These are phyloP conservation scores for Heteromormyrus szaboi DNA, from an alignment of 2,797 vertebrate species.

Conservation along the genomic window DNA sequence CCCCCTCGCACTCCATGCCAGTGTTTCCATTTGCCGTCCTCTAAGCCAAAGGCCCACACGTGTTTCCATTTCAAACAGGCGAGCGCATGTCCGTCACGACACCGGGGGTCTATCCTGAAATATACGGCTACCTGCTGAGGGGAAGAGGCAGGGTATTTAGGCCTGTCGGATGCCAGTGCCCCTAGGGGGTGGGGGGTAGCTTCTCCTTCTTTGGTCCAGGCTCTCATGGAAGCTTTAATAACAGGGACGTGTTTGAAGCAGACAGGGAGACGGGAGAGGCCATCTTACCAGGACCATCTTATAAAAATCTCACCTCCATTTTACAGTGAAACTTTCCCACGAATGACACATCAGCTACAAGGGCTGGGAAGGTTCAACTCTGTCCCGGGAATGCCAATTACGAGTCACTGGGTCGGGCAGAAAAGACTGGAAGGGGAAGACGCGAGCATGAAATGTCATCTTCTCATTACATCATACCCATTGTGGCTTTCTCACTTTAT, in stretches of 20 bases:
- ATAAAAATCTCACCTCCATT: slow-evolving; percentile 35
- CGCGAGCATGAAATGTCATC: slow-evolving; percentile 53
- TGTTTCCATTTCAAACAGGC: slow-evolving; percentile 68
- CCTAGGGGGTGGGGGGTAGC: slow-evolving; percentile 42
- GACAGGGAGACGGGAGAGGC: slow-evolving; percentile 33
- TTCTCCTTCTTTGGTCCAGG: slow-evolving; percentile 49
- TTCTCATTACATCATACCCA: slow-evolving; percentile 56
- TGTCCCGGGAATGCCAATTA: slow-evolving; percentile 46
- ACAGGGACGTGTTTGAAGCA: slow-evolving; percentile 51
- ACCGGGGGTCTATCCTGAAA: slow-evolving; percentile 61
- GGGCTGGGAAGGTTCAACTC: slow-evolving; percentile 38
- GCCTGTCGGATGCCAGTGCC: slow-evolving; percentile 42
- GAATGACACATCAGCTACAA: slow-evolving; percentile 20
- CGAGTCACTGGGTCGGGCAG: slow-evolving; percentile 32
- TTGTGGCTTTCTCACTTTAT: slow-evolving; percentile 43
- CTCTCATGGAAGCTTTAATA: slow-evolving; percentile 51
- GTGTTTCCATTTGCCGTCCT: slow-evolving; percentile 42
- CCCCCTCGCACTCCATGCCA: slow-evolving; percentile 53
- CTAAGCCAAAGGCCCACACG: slow-evolving; percentile 39
- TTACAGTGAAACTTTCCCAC: slow-evolving; percentile 31
- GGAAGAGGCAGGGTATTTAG: slow-evolving; percentile 41
- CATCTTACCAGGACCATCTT: slow-evolving; percentile 38
- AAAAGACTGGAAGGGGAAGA: slow-evolving; percentile 26
- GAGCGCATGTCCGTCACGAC: slow-evolving; percentile 58
- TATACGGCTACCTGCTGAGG: slow-evolving; percentile 55